phyloP scores from a whole-genome alignment of 2,113 vertebrate genomes.

The Anas platyrhynchos region DNA sequence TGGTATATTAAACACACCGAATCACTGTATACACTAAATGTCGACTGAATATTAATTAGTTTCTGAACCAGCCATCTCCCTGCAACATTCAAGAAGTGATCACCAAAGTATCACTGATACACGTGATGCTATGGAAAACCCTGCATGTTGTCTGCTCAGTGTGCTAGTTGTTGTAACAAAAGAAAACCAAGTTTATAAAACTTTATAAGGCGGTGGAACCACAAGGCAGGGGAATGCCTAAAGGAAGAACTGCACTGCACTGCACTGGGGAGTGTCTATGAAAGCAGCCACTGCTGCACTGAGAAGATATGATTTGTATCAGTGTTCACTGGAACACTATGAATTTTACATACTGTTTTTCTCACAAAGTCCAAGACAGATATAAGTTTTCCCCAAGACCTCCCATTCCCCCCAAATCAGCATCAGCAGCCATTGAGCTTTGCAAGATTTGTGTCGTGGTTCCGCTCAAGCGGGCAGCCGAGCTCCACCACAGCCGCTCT shows the following conservation, averaged over 20 bases:
- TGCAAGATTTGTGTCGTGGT: neutral
- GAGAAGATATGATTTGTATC: accelerated
- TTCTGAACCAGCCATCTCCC: neutral
- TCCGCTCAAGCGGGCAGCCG: too few species aligned
- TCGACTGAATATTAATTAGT: neutral
- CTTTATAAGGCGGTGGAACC: neutral
- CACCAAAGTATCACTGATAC: neutral
- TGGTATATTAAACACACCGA: neutral
- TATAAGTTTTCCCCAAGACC: accelerated
- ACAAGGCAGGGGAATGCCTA: neutral
- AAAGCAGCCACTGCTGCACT: neutral
- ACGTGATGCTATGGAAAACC: neutral
- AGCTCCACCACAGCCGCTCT: too few species aligned
- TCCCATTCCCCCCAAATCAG: neutral
- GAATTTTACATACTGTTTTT: neutral
- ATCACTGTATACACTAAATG: neutral
- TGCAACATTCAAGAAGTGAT: neutral
- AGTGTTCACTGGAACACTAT: neutral
- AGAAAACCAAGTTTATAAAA: neutral
- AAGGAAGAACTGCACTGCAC: neutral
- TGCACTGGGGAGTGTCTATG: neutral
- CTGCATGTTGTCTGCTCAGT: neutral
- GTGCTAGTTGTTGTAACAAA: neutral
- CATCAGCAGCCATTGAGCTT: neutral
- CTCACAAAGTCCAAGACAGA: neutral